A percentile compares a stretch with the other conserved stretches of the same genome.
Conservation (phyloP, 2,113 vertebrate genomes). For the Scolopax mira region DNA sequence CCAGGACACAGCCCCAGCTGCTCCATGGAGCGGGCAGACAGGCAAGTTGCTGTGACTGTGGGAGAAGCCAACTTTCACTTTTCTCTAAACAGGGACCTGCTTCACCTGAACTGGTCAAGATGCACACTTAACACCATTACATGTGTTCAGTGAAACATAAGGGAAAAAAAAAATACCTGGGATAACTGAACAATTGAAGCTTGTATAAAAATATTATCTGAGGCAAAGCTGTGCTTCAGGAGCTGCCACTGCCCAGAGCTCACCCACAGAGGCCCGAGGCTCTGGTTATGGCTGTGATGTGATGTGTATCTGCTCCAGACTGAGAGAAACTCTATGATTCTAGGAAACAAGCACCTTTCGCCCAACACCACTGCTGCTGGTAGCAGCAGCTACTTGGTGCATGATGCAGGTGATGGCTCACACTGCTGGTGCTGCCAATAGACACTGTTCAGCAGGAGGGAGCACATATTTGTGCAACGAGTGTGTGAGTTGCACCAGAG, state of each 20-base stretch:
- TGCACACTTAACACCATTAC: background rate
- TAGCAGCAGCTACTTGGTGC: background rate
- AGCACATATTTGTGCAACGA: background rate
- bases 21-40: too few relatives aligned
- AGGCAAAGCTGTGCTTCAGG: background rate
- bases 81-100: background rate
- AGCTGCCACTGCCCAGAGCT: background rate
- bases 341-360: background rate
- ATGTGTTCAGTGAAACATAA: background rate
- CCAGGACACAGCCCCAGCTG: background rate
- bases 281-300: background rate
- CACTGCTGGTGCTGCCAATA: fast-evolving
- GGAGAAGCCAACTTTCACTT: background rate
- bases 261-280: fast-evolving
- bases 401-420: fast-evolving
- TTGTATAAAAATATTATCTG: background rate
- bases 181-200: background rate
- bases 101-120: background rate
- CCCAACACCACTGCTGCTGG: background rate
- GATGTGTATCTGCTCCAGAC: background rate
- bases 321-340: background rate
- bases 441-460: background rate
- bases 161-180: too few relatives aligned
- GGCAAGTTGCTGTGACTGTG: fast-evolving
- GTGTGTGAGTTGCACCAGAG: background rate